Evolutionary conservation across 2,888 invertebrate genomes (phyloP).

Genomic region (Gastracanthus pulcherrimus): DNA sequence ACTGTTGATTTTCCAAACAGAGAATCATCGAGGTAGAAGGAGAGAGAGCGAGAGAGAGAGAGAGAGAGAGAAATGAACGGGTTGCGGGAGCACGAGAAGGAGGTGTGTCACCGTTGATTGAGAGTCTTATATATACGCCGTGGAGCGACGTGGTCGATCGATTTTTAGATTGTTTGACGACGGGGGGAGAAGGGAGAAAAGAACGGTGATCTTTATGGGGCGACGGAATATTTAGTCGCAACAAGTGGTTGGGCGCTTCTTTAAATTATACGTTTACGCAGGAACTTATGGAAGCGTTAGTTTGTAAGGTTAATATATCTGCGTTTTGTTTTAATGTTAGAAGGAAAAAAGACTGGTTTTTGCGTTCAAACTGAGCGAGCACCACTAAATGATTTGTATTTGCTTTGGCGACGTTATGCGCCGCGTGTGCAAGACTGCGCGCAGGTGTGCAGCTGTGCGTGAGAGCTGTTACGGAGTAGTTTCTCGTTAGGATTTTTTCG

Average conservation of each 20-base stretch:
- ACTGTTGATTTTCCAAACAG: conserved; percentile 27
- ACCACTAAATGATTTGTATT: background rate
- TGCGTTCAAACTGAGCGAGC: no score
- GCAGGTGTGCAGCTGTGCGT: background rate
- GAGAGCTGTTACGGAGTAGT: background rate
- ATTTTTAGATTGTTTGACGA: background rate
- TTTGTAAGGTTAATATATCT: background rate
- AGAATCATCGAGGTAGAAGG: no score
- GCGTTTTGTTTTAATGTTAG: background rate
- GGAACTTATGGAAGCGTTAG: background rate
- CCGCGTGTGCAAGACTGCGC: background rate
- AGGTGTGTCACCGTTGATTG: background rate
- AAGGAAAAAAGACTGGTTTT: no score
- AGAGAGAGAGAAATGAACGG: no score
- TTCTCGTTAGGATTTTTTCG: conserved; percentile 6
- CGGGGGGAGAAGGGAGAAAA: background rate
- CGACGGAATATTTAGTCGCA: background rate
- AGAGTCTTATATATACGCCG: background rate
- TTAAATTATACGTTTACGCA: no score
- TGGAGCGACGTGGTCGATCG: background rate
- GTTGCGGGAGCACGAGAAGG: background rate
- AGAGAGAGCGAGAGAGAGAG: no score
- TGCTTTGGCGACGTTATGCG: background rate
- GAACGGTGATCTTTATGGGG: no score
- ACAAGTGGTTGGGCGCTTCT: conserved; percentile 3